Base-by-base conservation (phyloP, 2,113 vertebrate genomes). In the Chitala chitala region DNA sequence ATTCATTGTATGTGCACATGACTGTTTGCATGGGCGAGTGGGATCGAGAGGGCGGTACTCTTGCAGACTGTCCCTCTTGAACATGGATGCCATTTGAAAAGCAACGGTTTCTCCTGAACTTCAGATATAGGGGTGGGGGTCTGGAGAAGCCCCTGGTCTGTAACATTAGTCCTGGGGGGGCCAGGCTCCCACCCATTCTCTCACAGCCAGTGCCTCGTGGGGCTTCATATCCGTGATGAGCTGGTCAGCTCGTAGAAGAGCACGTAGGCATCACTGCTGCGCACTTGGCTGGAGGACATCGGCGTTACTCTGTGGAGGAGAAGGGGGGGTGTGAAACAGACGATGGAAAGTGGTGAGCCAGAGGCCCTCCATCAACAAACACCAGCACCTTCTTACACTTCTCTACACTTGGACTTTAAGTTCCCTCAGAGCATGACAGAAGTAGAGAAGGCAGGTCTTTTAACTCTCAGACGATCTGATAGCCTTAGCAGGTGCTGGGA, bases 201-300 rank as follows among this genome's bases (percentile, higher is more conserved):
- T 55, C 24, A 61, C 69, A 65, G 75, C 72, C 58, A 75, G 22
- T 46, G 6, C n/a, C 55, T 74, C 72, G 75, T 3, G 51, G 36
- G n/a, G 73, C 44, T 74, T 90, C 82, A 98, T 90, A 95, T 94
- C 75, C 93, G 91, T 46, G 93, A 96, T 79, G 93, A 93, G 0
- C 93, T 93, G 78, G 92, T 91, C 86, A 94, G 86, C 88, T 99
- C 96, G 0, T 98, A 99, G 89, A 99, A 99, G 85, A 99, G 90
- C 82, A 99, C 89, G 61, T 98, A 99, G 81, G 93, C 95, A 50
- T 99, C 96, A 17, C 95, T 98, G 92, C 93, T 94, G 84, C 93
- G 94, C 77, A 98, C 90, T 87, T 99, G 97, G 90, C 94, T 94
- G 86, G 94, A 92, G 75, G 95, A 96, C 93, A 98, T 94, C 48